Percentiles rank a stretch among this genome's conserved stretches.
Evolutionary conservation across 2,888 invertebrate genomes (phyloP).

Genomic region (Drosophila testacea): DNA sequence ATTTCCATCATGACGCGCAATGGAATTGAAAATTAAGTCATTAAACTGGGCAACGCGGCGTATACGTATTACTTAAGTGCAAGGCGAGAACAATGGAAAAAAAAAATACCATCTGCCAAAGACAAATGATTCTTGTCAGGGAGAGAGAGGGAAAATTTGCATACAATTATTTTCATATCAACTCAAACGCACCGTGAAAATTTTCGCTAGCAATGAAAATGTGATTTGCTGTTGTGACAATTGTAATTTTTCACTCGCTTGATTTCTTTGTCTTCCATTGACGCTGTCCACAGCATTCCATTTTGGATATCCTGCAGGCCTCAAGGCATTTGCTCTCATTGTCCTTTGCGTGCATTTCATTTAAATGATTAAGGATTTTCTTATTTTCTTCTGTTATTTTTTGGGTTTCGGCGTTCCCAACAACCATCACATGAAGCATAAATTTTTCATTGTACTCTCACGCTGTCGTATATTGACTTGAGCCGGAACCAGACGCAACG

Average conservation of each 20-base stretch:
- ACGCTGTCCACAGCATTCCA: conserved; percentile 44
- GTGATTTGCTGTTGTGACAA: conserved; percentile 80
- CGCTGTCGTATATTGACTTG: conserved; percentile 40
- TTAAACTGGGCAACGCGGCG: conserved; percentile 57
- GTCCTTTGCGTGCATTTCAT: conserved; percentile 55
- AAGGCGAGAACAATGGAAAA: conserved; percentile 18
- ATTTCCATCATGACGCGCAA: conserved; percentile 59
- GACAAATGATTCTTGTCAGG: conserved; percentile 58
- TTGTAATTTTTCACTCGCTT: conserved; percentile 81
- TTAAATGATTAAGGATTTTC: conserved; percentile 63
- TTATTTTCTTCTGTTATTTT: conserved; percentile 8
- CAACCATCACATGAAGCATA: conserved; percentile 61
- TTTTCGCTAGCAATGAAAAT: conserved; percentile 66
- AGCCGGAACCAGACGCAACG: conserved; percentile 24
- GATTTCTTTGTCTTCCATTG: conserved; percentile 44
- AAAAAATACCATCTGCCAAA: conserved; percentile 34
- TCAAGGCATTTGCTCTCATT: conserved; percentile 24
- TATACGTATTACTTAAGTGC: conserved; percentile 58
- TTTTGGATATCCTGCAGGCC: conserved; percentile 14
- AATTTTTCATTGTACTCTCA: conserved; percentile 61
- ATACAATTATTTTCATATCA: conserved; percentile 79
- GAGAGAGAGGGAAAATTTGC: conserved; percentile 62
- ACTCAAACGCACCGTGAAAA: conserved; percentile 69
- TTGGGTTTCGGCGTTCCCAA: not conserved
- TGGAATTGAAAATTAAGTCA: conserved; percentile 81